Conservation (phyloP, 2,113 vertebrate species). For the Rhinoptilus africanus region DNA sequence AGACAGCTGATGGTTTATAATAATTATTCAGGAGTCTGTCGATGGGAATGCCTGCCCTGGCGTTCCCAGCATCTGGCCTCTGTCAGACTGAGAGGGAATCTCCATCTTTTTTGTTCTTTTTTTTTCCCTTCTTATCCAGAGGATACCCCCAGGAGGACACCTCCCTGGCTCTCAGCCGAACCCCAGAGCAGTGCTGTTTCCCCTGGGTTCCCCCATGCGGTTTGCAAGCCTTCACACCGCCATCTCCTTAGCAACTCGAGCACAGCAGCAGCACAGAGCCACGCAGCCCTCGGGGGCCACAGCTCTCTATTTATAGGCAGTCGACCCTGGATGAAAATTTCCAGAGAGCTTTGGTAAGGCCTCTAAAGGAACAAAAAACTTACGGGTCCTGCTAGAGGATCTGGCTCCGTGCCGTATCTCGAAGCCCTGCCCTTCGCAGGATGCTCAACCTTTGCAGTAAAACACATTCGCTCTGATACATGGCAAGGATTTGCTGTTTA, state of each 20-base stretch:
- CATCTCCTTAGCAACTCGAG: conserved; percentile 61
- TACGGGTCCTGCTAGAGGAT: not conserved
- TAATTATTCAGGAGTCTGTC: not conserved
- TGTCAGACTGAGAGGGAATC: conserved; percentile 24
- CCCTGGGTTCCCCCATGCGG: not conserved
- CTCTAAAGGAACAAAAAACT: not conserved
- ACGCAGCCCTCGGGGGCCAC: conserved; percentile 23
- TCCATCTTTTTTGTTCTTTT: not conserved
- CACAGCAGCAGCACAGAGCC: conserved; percentile 39
- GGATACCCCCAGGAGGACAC: not conserved
- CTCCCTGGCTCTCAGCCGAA: not conserved
- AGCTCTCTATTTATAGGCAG: conserved; percentile 33
- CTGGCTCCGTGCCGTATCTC: not conserved
- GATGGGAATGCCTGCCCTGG: not conserved
- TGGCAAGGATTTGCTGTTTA: not conserved
- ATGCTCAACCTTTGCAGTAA: not conserved
- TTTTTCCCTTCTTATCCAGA: not conserved
- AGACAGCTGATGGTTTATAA: not conserved
- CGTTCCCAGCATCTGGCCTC: not conserved
- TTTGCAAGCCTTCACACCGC: not conserved
- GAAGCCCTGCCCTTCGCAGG: not conserved
- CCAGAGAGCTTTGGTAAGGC: conserved; percentile 22
- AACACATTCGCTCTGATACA: not conserved
- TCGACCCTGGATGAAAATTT: conserved; percentile 1
- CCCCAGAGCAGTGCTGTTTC: not conserved